phyloP scores from a whole-genome alignment of 2,113 vertebrate genomes.

The Hippocampus barbouri region DNA sequence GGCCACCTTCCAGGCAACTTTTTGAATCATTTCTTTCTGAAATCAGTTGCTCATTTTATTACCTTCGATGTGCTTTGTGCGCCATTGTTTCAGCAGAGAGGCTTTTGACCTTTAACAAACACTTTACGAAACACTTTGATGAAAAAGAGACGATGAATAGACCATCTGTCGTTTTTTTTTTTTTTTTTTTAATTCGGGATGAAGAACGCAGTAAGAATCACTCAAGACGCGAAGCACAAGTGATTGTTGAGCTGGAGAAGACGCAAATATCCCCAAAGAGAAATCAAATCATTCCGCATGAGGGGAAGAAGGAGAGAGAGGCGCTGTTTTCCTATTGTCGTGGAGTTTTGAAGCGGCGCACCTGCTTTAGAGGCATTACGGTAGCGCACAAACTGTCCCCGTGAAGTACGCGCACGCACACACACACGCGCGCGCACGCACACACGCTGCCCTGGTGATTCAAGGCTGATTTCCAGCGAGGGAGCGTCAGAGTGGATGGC shows the following conservation, averaged over 20 bases:
- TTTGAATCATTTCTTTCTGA: background rate
- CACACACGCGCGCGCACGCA: conserved; percentile 30
- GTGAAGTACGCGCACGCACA: conserved; percentile 36
- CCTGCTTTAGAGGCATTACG: conserved; percentile 84
- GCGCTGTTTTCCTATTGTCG: conserved; percentile 60
- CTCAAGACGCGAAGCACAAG: background rate
- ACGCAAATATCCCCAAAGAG: background rate
- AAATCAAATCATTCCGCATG: background rate
- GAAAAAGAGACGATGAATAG: background rate
- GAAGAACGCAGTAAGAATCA: background rate
- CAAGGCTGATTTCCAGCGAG: conserved; percentile 75
- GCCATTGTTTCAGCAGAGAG: background rate
- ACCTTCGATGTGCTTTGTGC: background rate
- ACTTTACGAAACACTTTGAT: background rate
- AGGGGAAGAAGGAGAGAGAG: conserved; percentile 20
- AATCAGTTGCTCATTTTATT: background rate
- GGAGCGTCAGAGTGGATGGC: conserved; percentile 74
- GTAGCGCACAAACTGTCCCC: conserved; percentile 75
- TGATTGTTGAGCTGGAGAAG: background rate
- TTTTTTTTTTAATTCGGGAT: background rate
- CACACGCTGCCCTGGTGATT: conserved; percentile 67
- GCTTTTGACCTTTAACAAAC: conserved; percentile 1
- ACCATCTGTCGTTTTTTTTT: background rate
- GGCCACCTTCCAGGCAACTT: background rate
- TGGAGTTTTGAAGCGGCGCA: conserved; percentile 68